phyloP scores from a whole-genome alignment of 2,797 vertebrate species.

The Rhynchotus rufescens region DNA sequence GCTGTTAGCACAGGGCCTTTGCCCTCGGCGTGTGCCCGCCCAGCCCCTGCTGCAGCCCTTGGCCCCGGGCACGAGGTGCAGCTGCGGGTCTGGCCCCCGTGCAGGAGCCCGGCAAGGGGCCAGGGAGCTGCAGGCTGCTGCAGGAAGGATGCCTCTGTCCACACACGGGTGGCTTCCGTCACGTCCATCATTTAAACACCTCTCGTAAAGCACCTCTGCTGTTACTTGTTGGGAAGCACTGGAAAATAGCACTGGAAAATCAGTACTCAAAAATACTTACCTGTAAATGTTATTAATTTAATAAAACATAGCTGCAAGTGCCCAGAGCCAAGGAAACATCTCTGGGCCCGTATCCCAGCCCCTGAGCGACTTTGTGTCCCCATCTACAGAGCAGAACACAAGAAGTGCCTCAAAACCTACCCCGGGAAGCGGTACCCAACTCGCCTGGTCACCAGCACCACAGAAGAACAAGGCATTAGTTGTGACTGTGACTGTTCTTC shows the following conservation, averaged over 20 bases:
- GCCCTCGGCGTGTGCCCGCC: not conserved
- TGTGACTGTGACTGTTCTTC: not conserved
- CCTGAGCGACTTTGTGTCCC: not conserved
- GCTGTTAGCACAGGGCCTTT: not conserved
- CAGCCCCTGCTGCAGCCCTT: not conserved
- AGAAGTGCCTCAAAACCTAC: not conserved
- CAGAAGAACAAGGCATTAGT: not conserved
- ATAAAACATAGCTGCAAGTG: fast-evolving
- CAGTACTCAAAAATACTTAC: too few relatives aligned
- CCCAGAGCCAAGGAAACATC: not conserved
- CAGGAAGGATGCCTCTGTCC: not conserved
- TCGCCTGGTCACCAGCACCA: too few relatives aligned
- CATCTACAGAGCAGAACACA: not conserved
- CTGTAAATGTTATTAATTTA: too few relatives aligned
- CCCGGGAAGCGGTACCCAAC: too few relatives aligned
- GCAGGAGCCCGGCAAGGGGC: not conserved
- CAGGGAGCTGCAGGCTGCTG: not conserved
- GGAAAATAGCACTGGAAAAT: not conserved
- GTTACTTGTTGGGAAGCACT: not conserved
- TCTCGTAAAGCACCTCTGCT: not conserved
- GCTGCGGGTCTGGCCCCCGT: not conserved
- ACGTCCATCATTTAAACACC: not conserved
- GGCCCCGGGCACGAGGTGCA: not conserved
- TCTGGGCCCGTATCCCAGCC: not conserved
- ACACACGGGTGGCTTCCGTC: not conserved